Base-by-base conservation (phyloP, 2,113 vertebrate species). In the Actinemys pallida region DNA sequence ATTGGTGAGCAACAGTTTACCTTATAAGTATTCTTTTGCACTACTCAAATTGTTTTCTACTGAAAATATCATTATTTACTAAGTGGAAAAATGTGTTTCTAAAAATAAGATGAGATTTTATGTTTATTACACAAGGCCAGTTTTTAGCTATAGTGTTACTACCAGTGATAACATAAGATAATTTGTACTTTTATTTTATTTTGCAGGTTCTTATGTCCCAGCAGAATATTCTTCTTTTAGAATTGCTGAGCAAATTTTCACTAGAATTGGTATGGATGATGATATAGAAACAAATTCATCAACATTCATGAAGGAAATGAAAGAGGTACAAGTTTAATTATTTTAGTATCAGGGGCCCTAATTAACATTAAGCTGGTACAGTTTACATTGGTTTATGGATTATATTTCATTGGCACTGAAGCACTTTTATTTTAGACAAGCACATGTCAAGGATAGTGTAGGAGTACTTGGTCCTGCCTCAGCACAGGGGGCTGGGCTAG, bases 271-370 rank as follows among this genome's bases (percentile, higher is more conserved):
- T 92, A 99, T 99, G 96, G 99, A 99, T 93, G 99, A 99, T 95
- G 99, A 99, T 96, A 99, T 99, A 94, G 99, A 99, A 98, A 99
- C 99, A 82, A 99, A 99, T 96, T 99, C 99, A 80, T 99, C 99
- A 81, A 99, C 99, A 13, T 99, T 99, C 96, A 99, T 99, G 99
- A 98, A 99, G 95, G 99, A 99, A 98, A 99, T 99, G 99, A 99
- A 99, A 97, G 99, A 99, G 98, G 99, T 98, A 79, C 95, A 89
- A 94, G 81, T 24, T 69, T 10, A 96, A 31, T 42, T 89, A n/a
- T 90, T 87, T 3, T 57, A 89, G 56, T 57, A 29, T 88, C 76
- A 92, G 65, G 92, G 78, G 62, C 57, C 19, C 20, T 7, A 83
- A 93, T 91, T 87, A 86, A 84, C 84, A 10, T 75, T 81, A 49